Percentiles rank a stretch among this genome's conserved stretches.
Evolutionary conservation across 2,797 vertebrate genomes (phyloP).

Genomic region (Fistularia tabacaria): DNA sequence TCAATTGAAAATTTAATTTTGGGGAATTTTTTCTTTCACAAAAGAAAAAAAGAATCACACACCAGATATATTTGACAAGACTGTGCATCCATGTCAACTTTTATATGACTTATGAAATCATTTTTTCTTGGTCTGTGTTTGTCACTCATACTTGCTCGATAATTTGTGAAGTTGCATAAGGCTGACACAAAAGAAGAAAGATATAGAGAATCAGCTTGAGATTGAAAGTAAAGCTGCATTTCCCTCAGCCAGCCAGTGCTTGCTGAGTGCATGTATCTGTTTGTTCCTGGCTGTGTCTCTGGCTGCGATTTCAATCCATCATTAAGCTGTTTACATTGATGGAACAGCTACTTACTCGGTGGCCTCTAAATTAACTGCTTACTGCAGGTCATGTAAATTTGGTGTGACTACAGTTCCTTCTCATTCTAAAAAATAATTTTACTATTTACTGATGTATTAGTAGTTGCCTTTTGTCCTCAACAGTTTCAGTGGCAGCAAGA

Average conservation of each 20-base stretch:
- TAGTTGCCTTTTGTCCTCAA: too few species aligned
- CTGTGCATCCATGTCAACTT: slow-evolving; percentile 5
- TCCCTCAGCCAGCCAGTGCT: slow-evolving; percentile 6
- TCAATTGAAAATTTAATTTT: slow-evolving; percentile 19
- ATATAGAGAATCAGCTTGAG: slow-evolving; percentile 5
- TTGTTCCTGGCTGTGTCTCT: slow-evolving; percentile 27
- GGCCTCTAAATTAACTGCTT: slow-evolving; percentile 21
- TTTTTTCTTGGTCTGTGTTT: background rate
- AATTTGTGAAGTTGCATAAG: slow-evolving; percentile 4
- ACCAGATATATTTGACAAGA: slow-evolving; percentile 1
- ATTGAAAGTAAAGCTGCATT: slow-evolving; percentile 12
- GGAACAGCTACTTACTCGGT: slow-evolving; percentile 15
- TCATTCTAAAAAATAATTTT: background rate
- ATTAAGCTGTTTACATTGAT: slow-evolving; percentile 39
- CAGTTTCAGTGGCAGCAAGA: too few species aligned
- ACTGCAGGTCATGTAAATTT: background rate
- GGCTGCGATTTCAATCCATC: slow-evolving; percentile 33
- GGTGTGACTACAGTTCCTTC: slow-evolving; percentile 5
- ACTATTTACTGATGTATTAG: too few species aligned
- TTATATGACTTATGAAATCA: slow-evolving; percentile 3
- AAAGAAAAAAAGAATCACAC: background rate
- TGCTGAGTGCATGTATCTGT: slow-evolving; percentile 27
- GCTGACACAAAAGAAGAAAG: slow-evolving; percentile 8
- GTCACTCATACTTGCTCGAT: slow-evolving; percentile 8
- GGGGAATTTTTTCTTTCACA: slow-evolving; percentile 11